Percentiles rank a stretch among this genome's conserved stretches.
These are phyloP conservation scores for Chloroceryle amazona DNA, from an alignment of 2,797 vertebrate species.

Conservation along the genomic window DNA sequence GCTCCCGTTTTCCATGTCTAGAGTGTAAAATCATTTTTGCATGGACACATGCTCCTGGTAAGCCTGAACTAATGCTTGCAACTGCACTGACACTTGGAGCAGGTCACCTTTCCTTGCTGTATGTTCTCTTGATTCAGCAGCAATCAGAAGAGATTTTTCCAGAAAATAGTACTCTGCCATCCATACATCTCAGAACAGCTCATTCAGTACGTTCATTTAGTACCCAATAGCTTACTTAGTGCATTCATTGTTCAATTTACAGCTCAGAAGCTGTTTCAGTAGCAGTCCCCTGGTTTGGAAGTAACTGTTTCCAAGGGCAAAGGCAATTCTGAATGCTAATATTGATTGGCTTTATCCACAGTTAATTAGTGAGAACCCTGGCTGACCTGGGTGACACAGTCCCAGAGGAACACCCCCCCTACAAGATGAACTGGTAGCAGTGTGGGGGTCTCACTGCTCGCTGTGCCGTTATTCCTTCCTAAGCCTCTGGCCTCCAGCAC, in stretches of 20 bases:
- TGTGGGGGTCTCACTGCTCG: background rate
- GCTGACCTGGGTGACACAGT: background rate
- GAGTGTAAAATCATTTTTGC: background rate
- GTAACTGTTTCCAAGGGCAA: background rate
- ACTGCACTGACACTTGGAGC: background rate
- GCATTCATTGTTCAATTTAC: background rate
- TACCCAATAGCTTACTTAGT: background rate
- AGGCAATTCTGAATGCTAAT: background rate
- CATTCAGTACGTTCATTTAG: background rate
- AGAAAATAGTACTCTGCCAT: background rate
- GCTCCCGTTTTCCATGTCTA: constrained; percentile 4
- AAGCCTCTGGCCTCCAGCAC: background rate
- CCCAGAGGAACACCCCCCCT: background rate
- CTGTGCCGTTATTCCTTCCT: background rate
- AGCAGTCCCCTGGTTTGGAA: background rate
- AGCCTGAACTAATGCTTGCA: background rate
- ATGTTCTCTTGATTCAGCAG: background rate
- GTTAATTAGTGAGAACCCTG: background rate
- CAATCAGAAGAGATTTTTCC: background rate
- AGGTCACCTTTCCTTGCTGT: background rate
- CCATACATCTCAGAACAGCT: background rate
- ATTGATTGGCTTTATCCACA: background rate
- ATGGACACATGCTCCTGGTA: background rate
- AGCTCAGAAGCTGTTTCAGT: background rate
- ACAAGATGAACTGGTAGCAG: background rate